phyloP scores from a whole-genome alignment of 2,113 vertebrate genomes.

The Antigone vipio region DNA sequence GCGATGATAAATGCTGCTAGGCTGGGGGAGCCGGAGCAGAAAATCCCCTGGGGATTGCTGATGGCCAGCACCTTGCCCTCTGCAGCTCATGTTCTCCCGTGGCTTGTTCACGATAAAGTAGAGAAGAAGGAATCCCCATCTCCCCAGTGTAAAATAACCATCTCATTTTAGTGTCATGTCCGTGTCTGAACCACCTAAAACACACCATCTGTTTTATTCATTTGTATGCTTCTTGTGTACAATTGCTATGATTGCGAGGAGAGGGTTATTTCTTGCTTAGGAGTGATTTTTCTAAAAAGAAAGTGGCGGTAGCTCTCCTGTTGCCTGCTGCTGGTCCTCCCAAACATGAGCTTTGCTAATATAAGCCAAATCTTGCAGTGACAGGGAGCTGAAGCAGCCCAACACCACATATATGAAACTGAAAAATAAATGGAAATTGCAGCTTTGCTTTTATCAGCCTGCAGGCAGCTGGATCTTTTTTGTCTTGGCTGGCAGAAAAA shows the following conservation, averaged over 20 bases:
- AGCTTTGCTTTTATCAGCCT: conserved; percentile 31
- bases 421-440: conserved; percentile 41
- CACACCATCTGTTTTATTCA: not conserved
- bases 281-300: not conserved
- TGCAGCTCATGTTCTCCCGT: not conserved
- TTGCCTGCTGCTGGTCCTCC: not conserved
- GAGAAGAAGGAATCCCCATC: not conserved
- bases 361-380: conserved; percentile 9
- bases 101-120: not conserved
- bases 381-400: conserved; percentile 6
- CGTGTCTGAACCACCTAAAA: not conserved
- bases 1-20: not conserved
- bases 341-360: not conserved
- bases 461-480: conserved; percentile 22
- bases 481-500: not conserved
- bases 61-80: not conserved
- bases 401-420: not conserved
- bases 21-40: not conserved
- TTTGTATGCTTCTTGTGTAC: not conserved
- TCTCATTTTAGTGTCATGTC: not conserved
- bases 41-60: not conserved
- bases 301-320: not conserved
- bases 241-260: not conserved
- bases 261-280: not conserved
- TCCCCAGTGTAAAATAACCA: not conserved